Conservation (phyloP, 2,797 vertebrate genomes). For the Fringilla coelebs region DNA sequence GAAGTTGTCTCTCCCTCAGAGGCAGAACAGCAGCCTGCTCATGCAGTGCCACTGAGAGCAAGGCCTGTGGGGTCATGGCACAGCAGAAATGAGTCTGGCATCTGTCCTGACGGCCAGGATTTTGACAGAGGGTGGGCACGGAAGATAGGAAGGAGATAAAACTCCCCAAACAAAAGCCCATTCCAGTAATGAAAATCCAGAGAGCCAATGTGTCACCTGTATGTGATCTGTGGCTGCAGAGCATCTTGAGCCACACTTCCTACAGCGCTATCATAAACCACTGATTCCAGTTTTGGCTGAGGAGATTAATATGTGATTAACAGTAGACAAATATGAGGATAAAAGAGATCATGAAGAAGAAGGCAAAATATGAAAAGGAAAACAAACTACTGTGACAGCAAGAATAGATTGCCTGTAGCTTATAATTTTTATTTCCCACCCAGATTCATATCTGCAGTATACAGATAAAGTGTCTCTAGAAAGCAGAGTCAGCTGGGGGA, state of each 20-base stretch:
- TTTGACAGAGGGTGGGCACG: background rate
- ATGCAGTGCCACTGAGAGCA: fast-evolving
- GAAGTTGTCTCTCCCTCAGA: background rate
- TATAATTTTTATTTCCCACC: background rate
- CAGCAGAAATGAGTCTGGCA: background rate
- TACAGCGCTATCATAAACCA: background rate
- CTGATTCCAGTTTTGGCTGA: background rate
- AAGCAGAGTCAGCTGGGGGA: background rate
- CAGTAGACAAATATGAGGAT: background rate
- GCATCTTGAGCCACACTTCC: background rate
- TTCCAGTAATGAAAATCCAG: background rate
- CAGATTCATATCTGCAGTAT: background rate
- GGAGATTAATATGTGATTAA: background rate
- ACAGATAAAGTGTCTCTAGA: background rate
- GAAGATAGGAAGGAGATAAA: background rate
- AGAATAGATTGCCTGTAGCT: background rate
- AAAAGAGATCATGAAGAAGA: background rate
- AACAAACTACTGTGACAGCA: background rate
- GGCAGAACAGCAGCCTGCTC: background rate
- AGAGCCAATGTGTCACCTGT: too few species aligned
- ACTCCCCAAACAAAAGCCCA: background rate
- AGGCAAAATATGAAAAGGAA: background rate
- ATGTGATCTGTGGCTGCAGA: background rate
- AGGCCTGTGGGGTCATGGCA: background rate
- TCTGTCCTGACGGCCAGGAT: background rate